Evolutionary conservation across 2,113 vertebrate species (phyloP).

Genomic region (Hippocampus barbouri): DNA sequence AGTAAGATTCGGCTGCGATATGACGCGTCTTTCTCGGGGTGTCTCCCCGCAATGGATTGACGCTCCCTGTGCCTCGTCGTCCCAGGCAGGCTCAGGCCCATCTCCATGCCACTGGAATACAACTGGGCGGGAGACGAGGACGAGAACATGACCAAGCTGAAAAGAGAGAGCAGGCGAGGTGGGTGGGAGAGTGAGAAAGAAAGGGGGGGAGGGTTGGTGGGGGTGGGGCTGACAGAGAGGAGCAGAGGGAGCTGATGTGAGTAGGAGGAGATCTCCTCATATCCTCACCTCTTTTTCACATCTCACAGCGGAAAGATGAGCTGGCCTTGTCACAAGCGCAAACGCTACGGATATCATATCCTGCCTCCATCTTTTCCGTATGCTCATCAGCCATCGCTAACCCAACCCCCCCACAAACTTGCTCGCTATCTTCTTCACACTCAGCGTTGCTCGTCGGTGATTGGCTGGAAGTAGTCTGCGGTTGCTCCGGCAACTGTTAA

Average conservation of each 20-base stretch:
- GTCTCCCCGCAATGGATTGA: conserved; percentile 37
- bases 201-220: conserved; percentile 14
- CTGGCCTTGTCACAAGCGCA: conserved; percentile 60
- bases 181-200: conserved; percentile 71
- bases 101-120: conserved; percentile 99
- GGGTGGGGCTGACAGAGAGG: conserved; percentile 30
- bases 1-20: conserved; percentile 68
- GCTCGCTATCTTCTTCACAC: conserved; percentile 20
- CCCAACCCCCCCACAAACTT: conserved; percentile 4
- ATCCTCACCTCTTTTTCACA: conserved; percentile 60
- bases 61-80: conserved; percentile 41
- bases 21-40: conserved; percentile 10
- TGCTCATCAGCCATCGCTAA: conserved; percentile 41
- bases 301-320: conserved; percentile 58
- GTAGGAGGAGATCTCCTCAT: conserved; percentile 65
- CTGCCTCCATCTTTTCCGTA: conserved; percentile 51
- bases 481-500: conserved; percentile 71
- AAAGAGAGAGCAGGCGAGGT: conserved; percentile 98
- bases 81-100: conserved; percentile 93
- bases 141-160: conserved; percentile 94
- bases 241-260: conserved; percentile 50
- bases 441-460: conserved; percentile 20
- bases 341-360: conserved; percentile 55
- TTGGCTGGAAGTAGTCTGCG: conserved; percentile 58
- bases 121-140: conserved; percentile 98